Evolutionary conservation across 1,140 invertebrate species (phyloP), one percentile per base, ranked within the genome.

Genomic region (Eubasilissa regina): DNA sequence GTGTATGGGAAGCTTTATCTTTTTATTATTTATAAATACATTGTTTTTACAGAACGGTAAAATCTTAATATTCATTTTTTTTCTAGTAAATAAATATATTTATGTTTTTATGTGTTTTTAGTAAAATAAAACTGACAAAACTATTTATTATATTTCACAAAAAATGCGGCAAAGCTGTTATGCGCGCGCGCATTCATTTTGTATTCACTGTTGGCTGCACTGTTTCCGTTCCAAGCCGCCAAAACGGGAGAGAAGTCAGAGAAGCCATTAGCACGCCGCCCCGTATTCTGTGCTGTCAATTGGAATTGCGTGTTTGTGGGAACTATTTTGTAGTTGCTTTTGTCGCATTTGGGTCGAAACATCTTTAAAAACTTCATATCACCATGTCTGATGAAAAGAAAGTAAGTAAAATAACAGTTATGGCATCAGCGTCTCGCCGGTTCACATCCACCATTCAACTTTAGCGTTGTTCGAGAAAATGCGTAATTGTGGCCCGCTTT

Each of bases 341-440:
- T 55, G n/a, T 19, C 21, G 25, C 64, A 60, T 62, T 64, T 60
- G 77, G 51, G 66, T 51, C 51, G 11, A 62, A 53, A 47, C 47
- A 64, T 45, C 56, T 44, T 17, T 17, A 72, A 53, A 66, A 75
- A 79, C 17, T 60, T 58, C 48, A 35, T 83, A 53, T 83, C 85
- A 89, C 87, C 85, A 91, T 92, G 91, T 88, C 90, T 84, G 91
- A 92, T 87, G 91, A 92, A 85, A 92, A 92, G 86, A 92, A 91
- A 87, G 89, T 90, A 86, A 84, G 85, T 85, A 82, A 80, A 74
- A 60, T 77, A 62, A 53, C 80, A 11, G 43, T 45, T 74, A 56
- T 35, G 35, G 17, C 19, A 3, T 62, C 45, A 17, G 83, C 66
- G 66, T 70, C 66, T 17, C 12, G 58, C 66, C 66, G 66, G 66